Conservation (phyloP, 2,797 vertebrate species). For the Sarcoramphus papa region DNA sequence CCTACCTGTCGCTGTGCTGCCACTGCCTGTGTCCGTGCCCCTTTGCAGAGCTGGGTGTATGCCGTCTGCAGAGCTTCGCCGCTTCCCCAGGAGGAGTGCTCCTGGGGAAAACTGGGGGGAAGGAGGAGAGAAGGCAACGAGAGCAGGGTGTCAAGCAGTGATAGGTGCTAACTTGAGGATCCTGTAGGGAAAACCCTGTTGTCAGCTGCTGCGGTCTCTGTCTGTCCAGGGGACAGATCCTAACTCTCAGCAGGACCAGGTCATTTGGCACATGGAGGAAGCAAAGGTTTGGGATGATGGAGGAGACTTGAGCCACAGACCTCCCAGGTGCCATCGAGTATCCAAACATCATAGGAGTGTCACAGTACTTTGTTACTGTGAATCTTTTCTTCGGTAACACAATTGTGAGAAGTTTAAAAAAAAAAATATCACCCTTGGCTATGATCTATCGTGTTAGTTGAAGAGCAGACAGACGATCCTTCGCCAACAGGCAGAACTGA, state of each 20-base stretch:
- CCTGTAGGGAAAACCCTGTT: neutral
- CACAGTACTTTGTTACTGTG: neutral
- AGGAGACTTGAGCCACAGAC: neutral
- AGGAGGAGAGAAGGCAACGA: neutral
- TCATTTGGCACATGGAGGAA: neutral
- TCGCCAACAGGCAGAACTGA: neutral
- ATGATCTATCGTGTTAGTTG: rapidly evolving
- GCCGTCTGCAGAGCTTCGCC: neutral
- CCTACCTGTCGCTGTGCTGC: neutral
- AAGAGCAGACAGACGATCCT: neutral
- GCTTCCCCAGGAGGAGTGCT: neutral
- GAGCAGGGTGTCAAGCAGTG: neutral
- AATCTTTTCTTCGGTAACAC: neutral
- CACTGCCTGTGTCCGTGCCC: neutral
- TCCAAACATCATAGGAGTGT: neutral
- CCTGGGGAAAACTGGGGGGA: neutral
- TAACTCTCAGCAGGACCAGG: neutral
- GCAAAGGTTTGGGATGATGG: neutral
- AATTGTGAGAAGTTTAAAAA: neutral
- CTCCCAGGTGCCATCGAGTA: neutral
- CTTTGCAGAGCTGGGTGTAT: neutral
- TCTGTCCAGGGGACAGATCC: neutral
- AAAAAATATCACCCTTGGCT: neutral
- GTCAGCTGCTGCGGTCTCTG: rapidly evolving
- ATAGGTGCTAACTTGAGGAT: neutral